Evolutionary conservation across 2,797 vertebrate genomes (phyloP).

Genomic region (Tangara arthus): DNA sequence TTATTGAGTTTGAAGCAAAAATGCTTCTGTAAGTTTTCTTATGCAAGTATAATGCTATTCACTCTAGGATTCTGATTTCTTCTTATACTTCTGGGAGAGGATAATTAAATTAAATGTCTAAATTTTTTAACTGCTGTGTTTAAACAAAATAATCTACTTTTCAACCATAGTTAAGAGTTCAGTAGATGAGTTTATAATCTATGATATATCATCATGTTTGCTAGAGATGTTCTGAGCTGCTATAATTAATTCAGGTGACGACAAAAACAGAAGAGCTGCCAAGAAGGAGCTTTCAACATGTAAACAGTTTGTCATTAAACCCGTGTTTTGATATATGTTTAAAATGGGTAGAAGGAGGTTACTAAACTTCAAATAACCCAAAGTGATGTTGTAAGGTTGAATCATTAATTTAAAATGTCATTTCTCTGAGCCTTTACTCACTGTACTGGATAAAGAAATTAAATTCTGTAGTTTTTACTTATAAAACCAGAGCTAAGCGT

Average conservation of each 20-base stretch:
- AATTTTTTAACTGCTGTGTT: conserved; percentile 71
- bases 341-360: conserved; percentile 30
- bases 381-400: conserved; percentile 31
- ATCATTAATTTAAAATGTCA: conserved; percentile 6
- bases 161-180: conserved; percentile 66
- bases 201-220: conserved; percentile 64
- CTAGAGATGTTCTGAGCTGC: conserved; percentile 36
- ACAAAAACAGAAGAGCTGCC: conserved; percentile 56
- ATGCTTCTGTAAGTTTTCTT: conserved; percentile 71
- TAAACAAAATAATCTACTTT: conserved; percentile 75
- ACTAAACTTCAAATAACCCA: conserved; percentile 35
- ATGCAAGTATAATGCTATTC: conserved; percentile 69
- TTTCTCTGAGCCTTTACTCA: conserved; percentile 29
- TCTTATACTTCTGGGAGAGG: conserved; percentile 72
- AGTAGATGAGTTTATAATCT: conserved; percentile 64
- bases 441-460: conserved; percentile 23
- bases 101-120: conserved; percentile 81
- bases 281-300: conserved; percentile 54
- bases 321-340: conserved; percentile 44
- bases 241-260: conserved; percentile 67
- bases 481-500: conserved; percentile 1
- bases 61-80: conserved; percentile 72
- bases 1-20: conserved; percentile 76
- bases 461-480: conserved; percentile 3
- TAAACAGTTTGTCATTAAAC: conserved; percentile 53